phyloP scores from a whole-genome alignment of 2,113 vertebrate genomes.

The Caracal caracal region DNA sequence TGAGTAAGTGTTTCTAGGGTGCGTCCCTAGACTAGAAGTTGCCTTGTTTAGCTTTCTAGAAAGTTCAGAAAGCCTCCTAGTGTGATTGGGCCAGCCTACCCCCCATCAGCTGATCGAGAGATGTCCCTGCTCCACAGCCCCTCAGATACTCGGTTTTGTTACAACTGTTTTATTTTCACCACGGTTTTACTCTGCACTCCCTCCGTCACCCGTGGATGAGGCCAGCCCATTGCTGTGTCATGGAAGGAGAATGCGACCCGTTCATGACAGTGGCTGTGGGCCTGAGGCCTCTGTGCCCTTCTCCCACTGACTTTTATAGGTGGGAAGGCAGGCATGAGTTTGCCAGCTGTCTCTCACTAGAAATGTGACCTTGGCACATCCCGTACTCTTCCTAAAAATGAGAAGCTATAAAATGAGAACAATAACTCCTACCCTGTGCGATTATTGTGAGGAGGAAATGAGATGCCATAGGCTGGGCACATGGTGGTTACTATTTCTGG shows the following conservation, averaged over 20 bases:
- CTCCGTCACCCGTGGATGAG: accelerated
- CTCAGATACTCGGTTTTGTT: neutral
- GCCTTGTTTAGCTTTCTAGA: neutral
- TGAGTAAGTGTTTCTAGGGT: neutral
- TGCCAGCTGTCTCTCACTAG: neutral
- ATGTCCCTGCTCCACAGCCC: accelerated
- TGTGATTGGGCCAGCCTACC: accelerated
- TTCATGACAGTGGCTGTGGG: accelerated
- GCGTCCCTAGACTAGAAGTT: neutral
- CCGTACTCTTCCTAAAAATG: neutral
- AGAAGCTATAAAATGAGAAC: neutral
- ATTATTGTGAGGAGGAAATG: neutral
- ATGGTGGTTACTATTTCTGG: accelerated
- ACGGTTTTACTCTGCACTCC: neutral
- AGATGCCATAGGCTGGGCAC: neutral
- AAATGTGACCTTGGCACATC: neutral
- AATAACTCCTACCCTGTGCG: neutral
- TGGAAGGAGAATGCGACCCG: neutral
- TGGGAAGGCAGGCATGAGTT: neutral
- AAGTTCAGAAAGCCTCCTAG: neutral
- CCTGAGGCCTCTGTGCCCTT: neutral
- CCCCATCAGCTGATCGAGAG: neutral
- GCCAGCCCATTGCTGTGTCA: accelerated
- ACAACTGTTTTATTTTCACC: neutral
- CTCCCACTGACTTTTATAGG: neutral